Evolutionary conservation across 2,888 invertebrate genomes (phyloP).

Genomic region (Argyresthia goedartella): DNA sequence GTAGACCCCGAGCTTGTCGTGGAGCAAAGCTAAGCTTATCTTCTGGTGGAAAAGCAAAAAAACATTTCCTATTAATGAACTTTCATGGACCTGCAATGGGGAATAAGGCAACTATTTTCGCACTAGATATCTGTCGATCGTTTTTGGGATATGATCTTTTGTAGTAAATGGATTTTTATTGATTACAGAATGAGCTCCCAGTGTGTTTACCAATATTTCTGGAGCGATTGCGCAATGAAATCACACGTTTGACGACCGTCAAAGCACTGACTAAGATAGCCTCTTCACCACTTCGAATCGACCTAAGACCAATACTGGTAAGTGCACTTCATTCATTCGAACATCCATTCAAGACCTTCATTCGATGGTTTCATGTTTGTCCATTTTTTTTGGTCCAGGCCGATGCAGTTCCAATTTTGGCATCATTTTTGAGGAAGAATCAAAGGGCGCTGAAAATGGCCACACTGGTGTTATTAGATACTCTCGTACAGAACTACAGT

Average conservation of each 20-base stretch:
- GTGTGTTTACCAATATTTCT: slow-evolving; percentile 94
- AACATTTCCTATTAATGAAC: too few relatives aligned
- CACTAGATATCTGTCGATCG: too few relatives aligned
- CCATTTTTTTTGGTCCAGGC: slow-evolving; percentile 63
- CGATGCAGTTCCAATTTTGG: slow-evolving; percentile 92
- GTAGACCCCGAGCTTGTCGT: too few relatives aligned
- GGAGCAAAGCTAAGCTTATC: too few relatives aligned
- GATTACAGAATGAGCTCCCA: slow-evolving; percentile 78
- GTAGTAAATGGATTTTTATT: too few relatives aligned
- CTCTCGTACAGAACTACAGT: slow-evolving; percentile 90
- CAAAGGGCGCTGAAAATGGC: slow-evolving; percentile 94
- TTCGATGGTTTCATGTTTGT: too few relatives aligned
- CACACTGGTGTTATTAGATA: slow-evolving; percentile 90
- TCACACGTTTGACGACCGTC: slow-evolving; percentile 95
- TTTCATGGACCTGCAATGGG: too few relatives aligned
- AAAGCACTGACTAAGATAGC: slow-evolving; percentile 96
- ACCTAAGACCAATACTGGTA: slow-evolving; percentile 85
- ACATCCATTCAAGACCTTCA: not conserved
- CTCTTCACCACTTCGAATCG: slow-evolving; percentile 87
- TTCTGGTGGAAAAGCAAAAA: too few relatives aligned
- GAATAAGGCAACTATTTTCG: too few relatives aligned
- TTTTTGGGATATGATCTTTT: too few relatives aligned
- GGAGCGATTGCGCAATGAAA: slow-evolving; percentile 96
- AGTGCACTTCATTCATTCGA: slow-evolving; percentile 23
- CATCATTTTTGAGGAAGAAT: slow-evolving; percentile 96